These are phyloP conservation scores for Macquaria australasica DNA, from an alignment of 2,113 vertebrate genomes.

Conservation along the genomic window DNA sequence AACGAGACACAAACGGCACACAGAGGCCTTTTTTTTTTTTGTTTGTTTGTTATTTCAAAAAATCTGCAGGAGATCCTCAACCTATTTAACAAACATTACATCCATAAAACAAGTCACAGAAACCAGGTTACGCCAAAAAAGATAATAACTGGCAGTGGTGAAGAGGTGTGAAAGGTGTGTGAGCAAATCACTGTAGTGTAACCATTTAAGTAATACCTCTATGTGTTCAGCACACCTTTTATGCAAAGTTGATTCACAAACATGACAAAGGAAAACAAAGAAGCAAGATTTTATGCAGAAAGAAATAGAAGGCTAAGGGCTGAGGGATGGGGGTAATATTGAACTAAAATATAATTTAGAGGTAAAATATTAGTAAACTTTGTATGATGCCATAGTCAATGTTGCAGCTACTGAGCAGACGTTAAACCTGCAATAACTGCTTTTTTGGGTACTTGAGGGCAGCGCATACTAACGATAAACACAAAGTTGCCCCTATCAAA, in stretches of 20 bases:
- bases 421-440: neutral
- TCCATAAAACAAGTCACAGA: neutral
- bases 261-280: neutral
- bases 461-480: neutral
- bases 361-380: neutral
- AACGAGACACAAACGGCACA: conserved; percentile 48
- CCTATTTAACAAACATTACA: neutral
- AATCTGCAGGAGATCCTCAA: neutral
- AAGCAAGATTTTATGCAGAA: neutral
- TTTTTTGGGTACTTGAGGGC: neutral
- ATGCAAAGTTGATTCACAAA: conserved; percentile 4
- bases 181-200: neutral
- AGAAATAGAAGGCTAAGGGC: too few species aligned
- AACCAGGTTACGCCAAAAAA: neutral
- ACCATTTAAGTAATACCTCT: neutral
- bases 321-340: neutral
- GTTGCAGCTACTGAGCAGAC: neutral
- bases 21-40: neutral
- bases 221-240: neutral
- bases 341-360: neutral
- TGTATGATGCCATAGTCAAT: neutral
- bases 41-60: neutral
- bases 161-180: neutral
- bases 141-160: neutral
- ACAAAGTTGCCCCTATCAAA: neutral